Conservation (phyloP, 2,797 vertebrate genomes). For the Tapirus indicus region DNA sequence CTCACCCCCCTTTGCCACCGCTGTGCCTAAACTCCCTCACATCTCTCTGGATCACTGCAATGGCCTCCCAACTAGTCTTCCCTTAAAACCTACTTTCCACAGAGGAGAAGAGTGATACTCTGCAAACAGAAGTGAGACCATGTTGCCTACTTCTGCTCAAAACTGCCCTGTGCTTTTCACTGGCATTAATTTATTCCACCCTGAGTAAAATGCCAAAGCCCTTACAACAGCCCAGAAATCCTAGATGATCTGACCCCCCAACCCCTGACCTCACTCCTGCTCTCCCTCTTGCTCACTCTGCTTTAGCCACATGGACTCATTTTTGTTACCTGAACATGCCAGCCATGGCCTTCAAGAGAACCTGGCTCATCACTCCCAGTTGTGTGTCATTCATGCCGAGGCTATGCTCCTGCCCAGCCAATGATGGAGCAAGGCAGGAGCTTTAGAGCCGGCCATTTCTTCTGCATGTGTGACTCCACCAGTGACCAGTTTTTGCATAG, state of each 20-base stretch:
- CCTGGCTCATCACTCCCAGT: not conserved
- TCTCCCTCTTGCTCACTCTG: not conserved
- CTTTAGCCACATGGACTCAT: not conserved
- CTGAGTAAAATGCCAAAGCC: not conserved
- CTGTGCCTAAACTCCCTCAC: not conserved
- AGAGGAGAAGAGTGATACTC: not conserved
- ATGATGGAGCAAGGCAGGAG: too few relatives aligned
- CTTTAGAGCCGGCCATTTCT: not conserved
- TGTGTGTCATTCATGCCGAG: fast-evolving
- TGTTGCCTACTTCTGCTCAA: not conserved
- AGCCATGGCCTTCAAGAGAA: not conserved
- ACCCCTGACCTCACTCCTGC: not conserved
- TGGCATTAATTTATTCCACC: not conserved
- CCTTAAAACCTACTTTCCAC: not conserved
- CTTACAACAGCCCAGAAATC: not conserved
- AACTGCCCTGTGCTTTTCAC: not conserved
- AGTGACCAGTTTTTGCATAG: not conserved
- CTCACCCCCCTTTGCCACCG: not conserved
- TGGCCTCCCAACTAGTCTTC: not conserved
- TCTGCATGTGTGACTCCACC: not conserved
- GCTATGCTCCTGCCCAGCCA: not conserved
- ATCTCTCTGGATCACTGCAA: not conserved
- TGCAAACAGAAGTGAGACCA: not conserved
- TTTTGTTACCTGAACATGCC: not conserved
- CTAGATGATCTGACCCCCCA: too few relatives aligned